phyloP scores from a whole-genome alignment of 2,888 invertebrate genomes.

The Polydrusus tereticollis region DNA sequence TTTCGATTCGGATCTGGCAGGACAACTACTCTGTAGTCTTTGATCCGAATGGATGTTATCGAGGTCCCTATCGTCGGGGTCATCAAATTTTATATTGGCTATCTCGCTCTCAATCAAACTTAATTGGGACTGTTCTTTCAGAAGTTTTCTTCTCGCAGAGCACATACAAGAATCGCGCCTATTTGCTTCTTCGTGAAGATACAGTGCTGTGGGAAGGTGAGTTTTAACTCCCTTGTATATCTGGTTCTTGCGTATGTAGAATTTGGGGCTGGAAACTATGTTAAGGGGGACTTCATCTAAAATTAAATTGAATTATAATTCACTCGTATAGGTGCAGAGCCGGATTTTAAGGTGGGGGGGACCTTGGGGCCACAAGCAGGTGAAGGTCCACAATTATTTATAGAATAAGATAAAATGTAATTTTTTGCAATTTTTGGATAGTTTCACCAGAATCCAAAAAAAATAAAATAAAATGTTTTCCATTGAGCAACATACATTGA shows the following conservation, averaged over 20 bases:
- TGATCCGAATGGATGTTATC: neutral
- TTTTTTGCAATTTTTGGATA: too few relatives aligned
- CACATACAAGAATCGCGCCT: conserved; percentile 10
- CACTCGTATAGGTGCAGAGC: too few relatives aligned
- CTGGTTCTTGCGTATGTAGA: neutral
- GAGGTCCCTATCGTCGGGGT: neutral
- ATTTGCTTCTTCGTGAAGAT: neutral
- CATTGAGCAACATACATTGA: too few relatives aligned
- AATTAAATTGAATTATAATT: neutral
- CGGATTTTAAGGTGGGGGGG: too few relatives aligned
- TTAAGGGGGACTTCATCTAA: neutral
- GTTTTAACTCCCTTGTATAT: neutral
- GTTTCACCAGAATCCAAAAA: too few relatives aligned
- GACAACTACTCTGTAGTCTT: neutral
- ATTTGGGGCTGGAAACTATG: neutral
- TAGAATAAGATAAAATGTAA: too few relatives aligned
- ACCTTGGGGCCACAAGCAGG: too few relatives aligned
- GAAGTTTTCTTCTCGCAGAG: conserved; percentile 2
- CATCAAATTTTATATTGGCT: conserved; percentile 25
- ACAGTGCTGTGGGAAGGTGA: neutral
- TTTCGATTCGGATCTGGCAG: neutral
- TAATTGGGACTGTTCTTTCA: conserved; percentile 13
- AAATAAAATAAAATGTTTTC: too few relatives aligned
- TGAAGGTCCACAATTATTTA: too few relatives aligned
- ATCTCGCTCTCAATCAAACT: conserved; percentile 25